Conservation (phyloP, 2,888 invertebrate species). For the Parelbella ahira region DNA sequence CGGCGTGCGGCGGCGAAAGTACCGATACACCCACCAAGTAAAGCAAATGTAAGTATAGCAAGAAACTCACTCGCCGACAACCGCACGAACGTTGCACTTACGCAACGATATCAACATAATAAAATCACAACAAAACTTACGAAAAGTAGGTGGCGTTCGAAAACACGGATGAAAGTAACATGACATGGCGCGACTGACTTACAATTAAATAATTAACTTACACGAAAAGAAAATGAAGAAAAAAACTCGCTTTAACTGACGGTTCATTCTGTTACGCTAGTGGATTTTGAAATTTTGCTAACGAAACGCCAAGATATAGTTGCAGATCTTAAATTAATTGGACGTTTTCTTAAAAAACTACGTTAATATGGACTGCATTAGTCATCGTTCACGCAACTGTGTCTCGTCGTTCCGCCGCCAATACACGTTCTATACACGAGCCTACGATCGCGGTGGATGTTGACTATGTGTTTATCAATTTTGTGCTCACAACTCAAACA, state of each 20-base stretch:
- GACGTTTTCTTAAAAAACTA: conserved; percentile 6
- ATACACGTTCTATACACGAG: conserved; percentile 41
- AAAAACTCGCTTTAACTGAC: too few species aligned
- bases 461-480: conserved; percentile 66
- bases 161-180: conserved; percentile 27
- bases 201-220: conserved; percentile 50
- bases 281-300: conserved; percentile 22
- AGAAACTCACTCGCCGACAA: conserved; percentile 20
- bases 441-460: conserved; percentile 65
- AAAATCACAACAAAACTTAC: conserved; percentile 49
- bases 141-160: conserved; percentile 28
- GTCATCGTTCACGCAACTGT: conserved; percentile 34
- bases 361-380: conserved; percentile 3
- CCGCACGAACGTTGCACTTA: conserved; percentile 31
- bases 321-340: not conserved
- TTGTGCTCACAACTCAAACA: conserved; percentile 79
- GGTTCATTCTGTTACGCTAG: conserved; percentile 42
- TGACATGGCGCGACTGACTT: conserved; percentile 78
- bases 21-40: not conserved
- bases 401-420: conserved; percentile 12
- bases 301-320: conserved; percentile 6
- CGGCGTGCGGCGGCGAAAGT: conserved; percentile 23
- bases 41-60: conserved; percentile 1
- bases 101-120: conserved; percentile 33
- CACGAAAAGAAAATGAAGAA: too few species aligned